Percentiles rank a stretch among this genome's conserved stretches.
These are phyloP conservation scores for Prorops nasuta DNA, from an alignment of 1,140 invertebrate species.

Conservation along the genomic window DNA sequence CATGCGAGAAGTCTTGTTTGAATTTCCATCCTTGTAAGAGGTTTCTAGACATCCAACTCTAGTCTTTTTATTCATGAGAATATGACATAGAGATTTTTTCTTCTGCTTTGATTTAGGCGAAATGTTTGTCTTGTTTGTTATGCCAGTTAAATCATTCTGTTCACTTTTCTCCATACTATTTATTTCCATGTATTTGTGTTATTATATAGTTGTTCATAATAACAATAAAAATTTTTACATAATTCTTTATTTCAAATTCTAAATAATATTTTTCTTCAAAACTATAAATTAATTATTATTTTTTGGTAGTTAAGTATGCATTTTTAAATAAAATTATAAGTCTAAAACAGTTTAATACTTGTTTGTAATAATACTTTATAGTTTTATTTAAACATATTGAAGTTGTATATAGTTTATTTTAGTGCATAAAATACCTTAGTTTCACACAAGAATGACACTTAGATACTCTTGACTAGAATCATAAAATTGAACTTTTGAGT, in stretches of 20 bases:
- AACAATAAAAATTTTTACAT: background rate
- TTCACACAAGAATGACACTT: no score
- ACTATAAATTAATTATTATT: background rate
- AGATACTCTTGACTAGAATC: no score
- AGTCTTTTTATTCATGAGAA: conserved; percentile 52
- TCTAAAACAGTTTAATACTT: conserved; percentile 1
- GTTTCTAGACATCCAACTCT: conserved; percentile 49
- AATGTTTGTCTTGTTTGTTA: conserved; percentile 23
- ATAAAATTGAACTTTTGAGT: no score
- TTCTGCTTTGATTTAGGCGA: conserved; percentile 51
- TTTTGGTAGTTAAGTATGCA: conserved; percentile 9
- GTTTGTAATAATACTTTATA: conserved; percentile 11
- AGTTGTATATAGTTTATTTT: no score
- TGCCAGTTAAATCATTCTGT: conserved; percentile 28
- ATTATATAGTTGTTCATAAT: conserved; percentile 8
- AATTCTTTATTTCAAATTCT: background rate
- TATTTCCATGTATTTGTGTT: conserved; percentile 8
- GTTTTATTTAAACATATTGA: no score
- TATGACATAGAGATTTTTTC: conserved; percentile 50
- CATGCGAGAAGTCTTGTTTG: conserved; percentile 38
- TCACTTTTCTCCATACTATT: conserved; percentile 45
- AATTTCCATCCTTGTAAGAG: conserved; percentile 36
- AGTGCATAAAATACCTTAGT: no score
- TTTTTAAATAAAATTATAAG: conserved; percentile 6
- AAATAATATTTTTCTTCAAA: background rate